These are phyloP conservation scores for Mesorhabditis spiculigera DNA, from an alignment of 2,888 invertebrate genomes.

Conservation along the genomic window DNA sequence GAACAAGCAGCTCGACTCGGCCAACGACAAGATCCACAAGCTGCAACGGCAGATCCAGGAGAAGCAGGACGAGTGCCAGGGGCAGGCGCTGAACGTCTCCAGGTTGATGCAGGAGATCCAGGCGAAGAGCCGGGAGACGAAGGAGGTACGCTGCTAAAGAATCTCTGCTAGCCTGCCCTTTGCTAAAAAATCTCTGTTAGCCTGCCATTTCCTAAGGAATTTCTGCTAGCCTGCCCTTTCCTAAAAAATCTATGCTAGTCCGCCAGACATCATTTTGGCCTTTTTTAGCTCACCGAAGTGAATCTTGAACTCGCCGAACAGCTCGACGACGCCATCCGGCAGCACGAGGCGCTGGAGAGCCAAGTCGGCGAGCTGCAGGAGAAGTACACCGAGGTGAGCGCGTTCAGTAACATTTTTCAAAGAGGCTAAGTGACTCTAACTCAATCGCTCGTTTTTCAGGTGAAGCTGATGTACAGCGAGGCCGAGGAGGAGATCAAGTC, in stretches of 20 bases:
- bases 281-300: constrained; percentile 72
- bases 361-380: constrained; percentile 65
- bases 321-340: constrained; percentile 82
- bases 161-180: background rate
- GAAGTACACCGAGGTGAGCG: constrained; percentile 78
- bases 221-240: too few species aligned
- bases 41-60: constrained; percentile 61
- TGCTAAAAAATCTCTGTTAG: too few species aligned
- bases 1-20: constrained; percentile 67
- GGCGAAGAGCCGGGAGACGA: constrained; percentile 21
- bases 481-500: constrained; percentile 70
- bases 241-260: background rate
- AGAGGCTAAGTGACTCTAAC: background rate
- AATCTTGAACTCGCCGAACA: constrained; percentile 81
- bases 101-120: constrained; percentile 65
- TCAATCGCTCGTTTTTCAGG: constrained; percentile 4
- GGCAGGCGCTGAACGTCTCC: constrained; percentile 80
- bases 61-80: constrained; percentile 72
- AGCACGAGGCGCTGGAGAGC: constrained; percentile 82
- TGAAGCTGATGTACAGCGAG: constrained; percentile 71
- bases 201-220: too few species aligned
- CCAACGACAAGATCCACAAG: constrained; percentile 51
- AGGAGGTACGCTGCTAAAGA: constrained; percentile 12
- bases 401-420: constrained; percentile 46
- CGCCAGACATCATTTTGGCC: background rate